These are phyloP conservation scores for Drosophila robusta DNA, from an alignment of 2,888 invertebrate genomes.

Conservation along the genomic window DNA sequence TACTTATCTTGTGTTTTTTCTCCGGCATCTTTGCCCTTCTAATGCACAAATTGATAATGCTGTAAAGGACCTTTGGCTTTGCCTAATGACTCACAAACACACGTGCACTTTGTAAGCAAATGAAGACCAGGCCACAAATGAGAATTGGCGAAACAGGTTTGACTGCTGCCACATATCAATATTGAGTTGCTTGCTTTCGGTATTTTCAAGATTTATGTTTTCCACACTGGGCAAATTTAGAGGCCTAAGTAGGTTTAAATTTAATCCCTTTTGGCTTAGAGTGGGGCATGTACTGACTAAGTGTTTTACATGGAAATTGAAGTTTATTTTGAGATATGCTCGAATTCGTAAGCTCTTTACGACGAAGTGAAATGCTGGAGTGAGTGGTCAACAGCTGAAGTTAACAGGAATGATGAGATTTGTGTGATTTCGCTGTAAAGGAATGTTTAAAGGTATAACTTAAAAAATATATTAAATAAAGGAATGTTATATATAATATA, in stretches of 20 bases:
- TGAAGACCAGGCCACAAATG: constrained; percentile 41
- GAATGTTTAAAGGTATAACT: too few species aligned
- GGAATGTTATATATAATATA: too few species aligned
- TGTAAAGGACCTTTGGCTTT: constrained; percentile 62
- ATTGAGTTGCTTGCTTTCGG: constrained; percentile 3
- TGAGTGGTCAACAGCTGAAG: neutral
- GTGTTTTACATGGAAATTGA: constrained; percentile 5
- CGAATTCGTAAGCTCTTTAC: neutral
- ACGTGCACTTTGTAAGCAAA: constrained; percentile 30
- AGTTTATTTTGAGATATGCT: neutral
- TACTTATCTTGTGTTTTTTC: constrained; percentile 34
- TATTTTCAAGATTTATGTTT: constrained; percentile 6
- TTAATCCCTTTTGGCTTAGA: constrained; percentile 5
- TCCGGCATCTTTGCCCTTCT: constrained; percentile 18
- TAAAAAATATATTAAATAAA: too few species aligned
- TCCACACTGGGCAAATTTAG: neutral
- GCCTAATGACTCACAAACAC: constrained; percentile 66
- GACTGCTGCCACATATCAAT: constrained; percentile 21
- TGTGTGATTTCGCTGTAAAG: too few species aligned
- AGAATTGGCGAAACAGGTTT: constrained; percentile 21
- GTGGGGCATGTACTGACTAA: neutral
- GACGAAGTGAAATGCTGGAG: neutral
- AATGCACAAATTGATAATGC: constrained; percentile 40
- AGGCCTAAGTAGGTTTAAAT: constrained; percentile 12
- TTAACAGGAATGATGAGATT: neutral